Base-by-base conservation (phyloP, 2,888 invertebrate species). In the Encarsia formosa region DNA sequence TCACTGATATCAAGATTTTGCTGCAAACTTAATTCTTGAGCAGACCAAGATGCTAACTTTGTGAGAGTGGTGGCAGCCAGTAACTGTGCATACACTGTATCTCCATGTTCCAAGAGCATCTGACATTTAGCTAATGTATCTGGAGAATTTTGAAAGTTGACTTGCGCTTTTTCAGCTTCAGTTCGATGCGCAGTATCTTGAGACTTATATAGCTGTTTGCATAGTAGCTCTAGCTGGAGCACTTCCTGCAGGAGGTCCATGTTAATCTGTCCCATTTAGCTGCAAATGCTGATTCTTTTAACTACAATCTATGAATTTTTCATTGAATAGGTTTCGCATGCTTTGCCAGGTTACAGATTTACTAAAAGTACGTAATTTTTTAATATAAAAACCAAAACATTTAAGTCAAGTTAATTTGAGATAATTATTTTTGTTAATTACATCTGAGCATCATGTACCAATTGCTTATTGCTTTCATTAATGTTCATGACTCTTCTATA, bases 121-220 rank as follows among this genome's bases (percentile, higher is more conserved):
- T 97, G 96, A 76, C 99, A 99, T 80, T 94, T 93, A 66, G 88
- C 88, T 52, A 99, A 79, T 1, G 97, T 95, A 73, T 97, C 94
- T 1, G 91, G 88, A 4, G 92, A 89, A 75, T 89, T 89, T 76
- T 92, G 86, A 75, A 99, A 97, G 49, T 88, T 87, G 5, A 95
- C 91, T 19, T 99, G 81, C 0, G 94, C 89, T 73, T 96, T 95
- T 76, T 99, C 98, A 0, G 98, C 98, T 71, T 92, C 91, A 23
- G 88, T 86, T 52, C 96, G 81, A 57, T 90, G 80, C 29, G 79
- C 78, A 2, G 89, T 84, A 75, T 97, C 92, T 70, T 90, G 89
- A 22, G 95, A 91, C 78, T 97, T 97, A 75, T 98, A 99, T 64
- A 99, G 81, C 78, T 97, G 93, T 75, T 95, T 96, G 79, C 98